Base-by-base conservation (phyloP, 2,113 vertebrate genomes). In the Pongo abelii region DNA sequence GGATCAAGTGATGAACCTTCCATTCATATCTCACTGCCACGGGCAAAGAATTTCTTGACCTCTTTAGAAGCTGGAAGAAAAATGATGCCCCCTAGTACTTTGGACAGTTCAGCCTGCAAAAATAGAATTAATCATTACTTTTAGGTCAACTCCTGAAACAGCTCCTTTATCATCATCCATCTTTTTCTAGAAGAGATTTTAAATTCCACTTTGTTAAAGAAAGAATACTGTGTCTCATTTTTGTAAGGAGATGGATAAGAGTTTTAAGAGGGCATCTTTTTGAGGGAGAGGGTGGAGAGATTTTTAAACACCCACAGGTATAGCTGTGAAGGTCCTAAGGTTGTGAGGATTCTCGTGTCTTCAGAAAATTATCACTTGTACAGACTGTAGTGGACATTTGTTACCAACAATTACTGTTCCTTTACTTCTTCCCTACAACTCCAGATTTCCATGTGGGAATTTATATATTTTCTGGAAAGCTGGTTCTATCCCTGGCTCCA, bases 21-120 rank as follows among this genome's bases (percentile, higher is more conserved):
- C 90, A 78, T 90, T 96, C 92, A 59, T 87, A 95, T 59, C 92
- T 97, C 95, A 96, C 74, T 90, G 64, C 94, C 92, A 94, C 52
- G 72, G 50, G 89, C 80, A 90, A 27, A 61, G 84, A 78, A 17
- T 80, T 75, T 90, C 69, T 70, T 84, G 95, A 86, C 88, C 94
- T 96, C 96, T 79, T 96, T 95, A 93, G 92, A 88, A 92, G 59
- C 89, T 92, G 50, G 92, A 97, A 97, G 96, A 98, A 97, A 91
- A 89, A 98, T 97, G 93, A 84, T 93, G 48, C 80, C 90, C 43
- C 89, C 90, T 84, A 84, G 90, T 64, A 79, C 55, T 84, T 89
- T 80, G 75, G 94, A 96, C 90, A 97, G 92, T 77, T 96, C 70
- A 77, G 61, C 64, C 79, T 55, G 64, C 43, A 77, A 72, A 90